Base-by-base conservation (phyloP, 2,797 vertebrate genomes). In the Pampus argenteus region DNA sequence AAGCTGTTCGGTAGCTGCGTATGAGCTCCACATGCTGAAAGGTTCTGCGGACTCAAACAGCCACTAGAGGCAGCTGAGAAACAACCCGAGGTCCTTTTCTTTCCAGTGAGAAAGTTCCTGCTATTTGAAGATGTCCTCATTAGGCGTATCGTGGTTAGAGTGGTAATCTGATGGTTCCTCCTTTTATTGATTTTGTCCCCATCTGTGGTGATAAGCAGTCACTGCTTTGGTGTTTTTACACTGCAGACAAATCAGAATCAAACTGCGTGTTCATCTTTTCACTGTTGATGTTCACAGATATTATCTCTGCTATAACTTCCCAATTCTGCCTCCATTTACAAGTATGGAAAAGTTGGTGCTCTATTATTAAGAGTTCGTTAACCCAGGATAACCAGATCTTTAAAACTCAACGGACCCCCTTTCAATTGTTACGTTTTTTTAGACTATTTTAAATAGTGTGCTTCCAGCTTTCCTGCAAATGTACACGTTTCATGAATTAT, bases 1-100 rank as follows among this genome's bases (percentile, higher is more conserved):
- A 78, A 87, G 86, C 85, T 26, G 82, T 82, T 89, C 87, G 71
- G 78, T 78, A 88, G 76, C 71, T 50, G 81, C 1, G 70, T 4
- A 11, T 2, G 49, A 63, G 48, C 51, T 68, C 51, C 50, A 62
- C 76, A 15, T 65, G 82, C 81, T 73, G 72, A 74, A 2, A 58
- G 76, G 55, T 75, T 52, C 45, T 57, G 76, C 57, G 20, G 66
- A 64, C 68, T 56, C 57, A 2, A 26, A 9, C 44, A 71, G 74
- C 59, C 81, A 60, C 75, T 13, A n/a, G 74, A 85, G 83, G 80
- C 70, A 22, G 36, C 58, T 73, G 65, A 78, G 51, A 2, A 20
- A 51, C 75, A 38, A 74, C 66, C n/a, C 47, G 9, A 42, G 55
- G 47, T 63, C 48, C 63, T 38, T 58, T 38, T 59, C 61, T 67